Evolutionary conservation across 2,888 invertebrate genomes (phyloP), one percentile per base, ranked within the genome.

Genomic region (Erebia aethiops): DNA sequence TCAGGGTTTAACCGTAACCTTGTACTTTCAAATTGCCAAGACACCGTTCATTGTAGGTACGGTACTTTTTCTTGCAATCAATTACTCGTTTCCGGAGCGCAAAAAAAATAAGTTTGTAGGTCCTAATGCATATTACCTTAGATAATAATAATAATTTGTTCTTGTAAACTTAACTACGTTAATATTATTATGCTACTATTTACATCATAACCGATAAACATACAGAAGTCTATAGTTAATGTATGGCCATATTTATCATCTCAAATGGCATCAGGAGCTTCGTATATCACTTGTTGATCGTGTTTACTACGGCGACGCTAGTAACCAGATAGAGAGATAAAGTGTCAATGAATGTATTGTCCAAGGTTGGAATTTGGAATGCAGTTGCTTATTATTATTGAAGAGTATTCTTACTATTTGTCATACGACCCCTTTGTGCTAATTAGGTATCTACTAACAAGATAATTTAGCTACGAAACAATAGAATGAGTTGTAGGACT

Each of bases 321-420:
- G 66, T 66, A 66, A 66, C 56, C 26, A 56, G 65, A 65, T 65
- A 65, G 43, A 41, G 56, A 46, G 66, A 66, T 66, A 56, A 56
- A 66, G 21, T 66, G 66, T 66, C 56, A 66, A 66, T 66, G 54
- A 66, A 66, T 56, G 64, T 26, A 26, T 56, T 43, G 56, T 66
- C 43, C 21, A 46, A 66, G 66, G 66, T 18, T 66, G 21, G 41
- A 66, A 46, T 46, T 18, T 66, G 46, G 41, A 66, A 57, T 66
- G 66, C 56, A 41, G 56, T 56, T 46, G 11, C 46, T 0, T 46
- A 11, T 11, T 16, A 56, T 9, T 64, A 18, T 43, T n/a, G 14
- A 64, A 16, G 16, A 26, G 35, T 43, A 16, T 46, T 46, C 14
- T n/a, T 41, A 54, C 13, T 65, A 54, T 65, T 65, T 65, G 56